These are phyloP conservation scores for Geophilus truncorum DNA, from an alignment of 2,888 invertebrate species.

Conservation along the genomic window DNA sequence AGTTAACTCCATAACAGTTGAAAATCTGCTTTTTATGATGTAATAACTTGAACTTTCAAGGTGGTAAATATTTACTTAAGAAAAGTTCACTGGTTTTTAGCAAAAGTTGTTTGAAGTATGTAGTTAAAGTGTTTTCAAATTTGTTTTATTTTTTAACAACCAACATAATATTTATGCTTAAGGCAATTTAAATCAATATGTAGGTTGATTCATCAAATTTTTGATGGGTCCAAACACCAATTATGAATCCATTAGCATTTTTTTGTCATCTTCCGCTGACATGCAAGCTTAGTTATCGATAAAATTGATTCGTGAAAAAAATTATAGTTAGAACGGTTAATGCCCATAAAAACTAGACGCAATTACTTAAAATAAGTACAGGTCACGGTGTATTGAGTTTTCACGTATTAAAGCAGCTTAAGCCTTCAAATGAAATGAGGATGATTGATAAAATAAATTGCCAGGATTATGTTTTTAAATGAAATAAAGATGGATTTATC, in stretches of 20 bases:
- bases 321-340: not conserved
- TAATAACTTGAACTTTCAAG: not conserved
- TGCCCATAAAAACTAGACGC: not conserved
- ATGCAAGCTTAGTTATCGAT: not conserved
- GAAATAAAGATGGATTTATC: slow-evolving; percentile 6
- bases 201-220: not conserved
- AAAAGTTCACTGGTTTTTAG: too few relatives aligned
- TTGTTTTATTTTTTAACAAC: too few relatives aligned
- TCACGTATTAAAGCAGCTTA: too few relatives aligned
- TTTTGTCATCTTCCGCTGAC: not conserved
- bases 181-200: not conserved
- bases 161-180: too few relatives aligned
- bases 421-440: not conserved
- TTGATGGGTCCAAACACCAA: slow-evolving; percentile 1
- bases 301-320: not conserved
- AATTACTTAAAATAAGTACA: too few relatives aligned
- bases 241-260: not conserved
- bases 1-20: not conserved
- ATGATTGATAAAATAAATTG: not conserved
- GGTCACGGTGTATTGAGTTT: too few relatives aligned
- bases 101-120: too few relatives aligned
- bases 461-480: not conserved
- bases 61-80: too few relatives aligned
- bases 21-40: not conserved
- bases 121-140: too few relatives aligned